Evolutionary conservation across 2,888 invertebrate genomes (phyloP), one percentile per base, ranked within the genome.

Genomic region (Copidosoma aretas): DNA sequence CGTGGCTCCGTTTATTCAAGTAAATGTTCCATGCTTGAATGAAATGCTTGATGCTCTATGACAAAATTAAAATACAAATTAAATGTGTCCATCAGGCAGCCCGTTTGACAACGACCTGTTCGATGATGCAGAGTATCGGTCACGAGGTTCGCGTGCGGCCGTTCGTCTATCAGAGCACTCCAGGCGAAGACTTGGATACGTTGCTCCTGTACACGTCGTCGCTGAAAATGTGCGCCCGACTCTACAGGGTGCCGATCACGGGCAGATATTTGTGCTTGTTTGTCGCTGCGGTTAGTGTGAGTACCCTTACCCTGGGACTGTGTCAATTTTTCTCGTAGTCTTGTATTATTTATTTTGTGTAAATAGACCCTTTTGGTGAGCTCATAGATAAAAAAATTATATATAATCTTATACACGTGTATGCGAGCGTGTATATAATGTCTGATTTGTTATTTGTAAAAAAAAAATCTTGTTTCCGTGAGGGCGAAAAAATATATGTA

Each of bases 61-160:
- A 32, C 8, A 3, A 5, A 32, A 32, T 5, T 32, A 32, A 32
- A 32, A 5, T 32, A 32, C 4, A 46, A 17, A 49, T 32, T 49
- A 32, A 49, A 25, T 58, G 67, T 63, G 71, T 77, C 74, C 86
- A 86, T 58, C 83, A 93, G 90, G 93, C 93, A 21, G 91, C 93
- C 0, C 87, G 92, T 63, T 85, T 94, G 71, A 90, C 93, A 0
- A 88, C 88, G 14, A 90, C 91, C 52, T 93, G 93, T 77, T 87
- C 88, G 24, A 87, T 87, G 74, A 88, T 92, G n/a, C 90, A 90
- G 81, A 87, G 87, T 21, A 89, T 91, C 64, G 94, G 94, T 0
- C 93, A 93, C 82, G 91, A 92, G 82, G 87, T 93, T 61, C 87
- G 93, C 63, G 89, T 90, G 17, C 87, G 93, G 1, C 93, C 93